Conservation (phyloP, 2,888 invertebrate genomes). For the Tetrapedia diversipes region DNA sequence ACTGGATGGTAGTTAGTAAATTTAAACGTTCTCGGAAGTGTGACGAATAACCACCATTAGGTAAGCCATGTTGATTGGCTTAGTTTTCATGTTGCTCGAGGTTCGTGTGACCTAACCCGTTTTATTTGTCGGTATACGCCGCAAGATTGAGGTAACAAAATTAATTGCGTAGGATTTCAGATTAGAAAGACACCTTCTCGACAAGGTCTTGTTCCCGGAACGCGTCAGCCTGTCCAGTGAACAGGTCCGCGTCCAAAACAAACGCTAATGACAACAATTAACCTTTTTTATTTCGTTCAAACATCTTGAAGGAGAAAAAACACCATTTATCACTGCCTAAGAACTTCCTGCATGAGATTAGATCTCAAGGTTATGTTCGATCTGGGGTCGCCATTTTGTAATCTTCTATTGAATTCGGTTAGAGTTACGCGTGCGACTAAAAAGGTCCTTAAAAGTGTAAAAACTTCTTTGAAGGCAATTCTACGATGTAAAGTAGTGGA, state of each 20-base stretch:
- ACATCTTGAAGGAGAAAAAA: neutral
- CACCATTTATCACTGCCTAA: conserved; percentile 5
- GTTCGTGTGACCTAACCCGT: too few species aligned
- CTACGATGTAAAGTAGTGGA: too few species aligned
- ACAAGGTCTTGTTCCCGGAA: conserved; percentile 6
- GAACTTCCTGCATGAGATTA: conserved; percentile 4
- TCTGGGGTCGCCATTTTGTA: neutral
- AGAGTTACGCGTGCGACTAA: neutral
- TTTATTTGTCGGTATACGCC: too few species aligned
- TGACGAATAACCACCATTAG: too few species aligned
- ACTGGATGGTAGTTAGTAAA: too few species aligned
- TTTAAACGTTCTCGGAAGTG: too few species aligned
- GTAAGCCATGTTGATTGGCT: too few species aligned
- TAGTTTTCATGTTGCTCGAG: too few species aligned
- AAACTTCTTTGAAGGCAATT: too few species aligned
- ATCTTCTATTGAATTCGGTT: neutral
- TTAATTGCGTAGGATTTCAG: neutral
- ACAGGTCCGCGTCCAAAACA: neutral
- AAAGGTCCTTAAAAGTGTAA: neutral
- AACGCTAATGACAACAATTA: conserved; percentile 6
- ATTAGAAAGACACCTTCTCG: neutral
- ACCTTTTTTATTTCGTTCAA: neutral
- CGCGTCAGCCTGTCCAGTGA: neutral
- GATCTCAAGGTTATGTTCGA: neutral
- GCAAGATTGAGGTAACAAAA: neutral